Evolutionary conservation across 1,140 invertebrate species (phyloP).

Genomic region (Bombyx mandarina): DNA sequence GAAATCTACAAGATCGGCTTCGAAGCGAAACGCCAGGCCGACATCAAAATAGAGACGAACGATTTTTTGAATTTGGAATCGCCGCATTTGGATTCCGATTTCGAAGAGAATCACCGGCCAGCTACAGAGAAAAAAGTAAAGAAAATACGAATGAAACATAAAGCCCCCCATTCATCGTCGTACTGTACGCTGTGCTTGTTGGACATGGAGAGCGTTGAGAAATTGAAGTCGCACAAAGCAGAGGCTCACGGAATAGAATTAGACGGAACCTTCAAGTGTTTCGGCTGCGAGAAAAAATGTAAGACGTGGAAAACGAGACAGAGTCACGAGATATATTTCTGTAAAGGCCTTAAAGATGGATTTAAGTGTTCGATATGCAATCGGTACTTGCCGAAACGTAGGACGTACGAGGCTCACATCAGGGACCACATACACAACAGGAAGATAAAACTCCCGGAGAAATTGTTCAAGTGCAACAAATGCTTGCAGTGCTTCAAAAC

Average conservation of each 20-base stretch:
- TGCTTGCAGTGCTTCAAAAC: constrained; percentile 37
- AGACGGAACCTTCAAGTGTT: constrained; percentile 41
- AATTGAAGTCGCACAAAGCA: constrained; percentile 33
- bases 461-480: constrained; percentile 46
- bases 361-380: constrained; percentile 44
- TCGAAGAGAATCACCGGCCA: constrained; percentile 5
- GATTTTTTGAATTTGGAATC: constrained; percentile 9
- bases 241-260: constrained; percentile 41
- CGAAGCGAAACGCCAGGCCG: constrained; percentile 10
- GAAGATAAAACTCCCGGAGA: constrained; percentile 26
- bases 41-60: constrained; percentile 17
- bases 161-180: constrained; percentile 31
- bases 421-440: constrained; percentile 37
- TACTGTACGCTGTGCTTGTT: constrained; percentile 46
- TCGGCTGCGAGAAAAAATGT: constrained; percentile 50
- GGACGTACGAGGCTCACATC: constrained; percentile 43
- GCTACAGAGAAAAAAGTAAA: constrained; percentile 8
- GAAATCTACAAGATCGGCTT: constrained; percentile 22
- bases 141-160: constrained; percentile 24
- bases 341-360: constrained; percentile 50
- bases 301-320: constrained; percentile 34
- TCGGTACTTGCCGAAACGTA: constrained; percentile 37
- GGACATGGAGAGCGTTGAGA: constrained; percentile 27
- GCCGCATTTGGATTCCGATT: constrained; percentile 3
- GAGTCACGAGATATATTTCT: constrained; percentile 44